Conservation (phyloP, 1,140 invertebrate species). For the Triops cancriformis region DNA sequence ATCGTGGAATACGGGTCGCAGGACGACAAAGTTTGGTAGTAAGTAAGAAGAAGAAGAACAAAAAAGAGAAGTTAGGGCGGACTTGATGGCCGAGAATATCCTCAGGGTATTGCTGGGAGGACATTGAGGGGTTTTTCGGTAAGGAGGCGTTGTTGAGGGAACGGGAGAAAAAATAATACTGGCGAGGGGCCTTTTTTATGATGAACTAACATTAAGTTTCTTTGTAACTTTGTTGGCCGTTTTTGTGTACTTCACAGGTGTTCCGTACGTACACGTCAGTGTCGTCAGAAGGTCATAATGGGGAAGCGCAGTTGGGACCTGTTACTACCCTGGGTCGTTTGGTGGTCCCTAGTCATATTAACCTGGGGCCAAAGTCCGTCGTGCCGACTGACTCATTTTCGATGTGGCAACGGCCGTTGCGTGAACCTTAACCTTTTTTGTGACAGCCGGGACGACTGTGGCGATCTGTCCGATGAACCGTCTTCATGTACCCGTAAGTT, state of each 20-base stretch:
- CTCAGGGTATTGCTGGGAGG: too few species aligned
- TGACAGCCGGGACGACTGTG: slow-evolving; percentile 27
- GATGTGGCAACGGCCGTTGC: slow-evolving; percentile 25
- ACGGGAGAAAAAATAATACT: too few species aligned
- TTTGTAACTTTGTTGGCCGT: background rate
- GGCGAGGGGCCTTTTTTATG: too few species aligned
- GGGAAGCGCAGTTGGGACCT: slow-evolving; percentile 8
- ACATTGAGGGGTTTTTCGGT: too few species aligned
- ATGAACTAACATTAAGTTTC: too few species aligned
- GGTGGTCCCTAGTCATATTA: slow-evolving; percentile 7
- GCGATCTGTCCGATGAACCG: slow-evolving; percentile 28
- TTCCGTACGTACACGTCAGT: background rate
- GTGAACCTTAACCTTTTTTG: slow-evolving; percentile 27
- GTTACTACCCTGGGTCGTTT: slow-evolving; percentile 10
- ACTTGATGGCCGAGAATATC: too few species aligned
- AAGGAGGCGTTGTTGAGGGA: too few species aligned
- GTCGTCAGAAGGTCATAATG: background rate
- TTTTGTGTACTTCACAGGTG: background rate
- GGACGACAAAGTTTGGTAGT: too few species aligned
- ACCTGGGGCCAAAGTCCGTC: slow-evolving; percentile 3
- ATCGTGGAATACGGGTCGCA: too few species aligned
- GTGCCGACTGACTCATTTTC: slow-evolving; percentile 27
- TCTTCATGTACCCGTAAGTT: slow-evolving; percentile 28
- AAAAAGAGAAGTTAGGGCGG: too few species aligned
- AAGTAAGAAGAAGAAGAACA: too few species aligned